These are phyloP conservation scores for Blastomussa wellsi DNA, from an alignment of 92 coral and sea anemone species.

Conservation along the genomic window DNA sequence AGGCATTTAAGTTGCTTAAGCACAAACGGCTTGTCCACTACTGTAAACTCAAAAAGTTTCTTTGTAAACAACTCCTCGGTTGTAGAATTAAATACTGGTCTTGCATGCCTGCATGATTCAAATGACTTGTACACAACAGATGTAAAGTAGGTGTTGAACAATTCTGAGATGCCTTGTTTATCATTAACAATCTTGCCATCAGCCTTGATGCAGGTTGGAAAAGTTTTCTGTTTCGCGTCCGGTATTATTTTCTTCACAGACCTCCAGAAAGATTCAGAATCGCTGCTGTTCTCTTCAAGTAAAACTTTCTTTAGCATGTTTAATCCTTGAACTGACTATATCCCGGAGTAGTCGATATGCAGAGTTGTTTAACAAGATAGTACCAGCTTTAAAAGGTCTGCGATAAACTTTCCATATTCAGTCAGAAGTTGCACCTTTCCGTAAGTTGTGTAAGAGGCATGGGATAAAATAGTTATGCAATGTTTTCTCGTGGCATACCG, in stretches of 20 bases:
- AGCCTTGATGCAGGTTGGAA: neutral
- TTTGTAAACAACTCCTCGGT: neutral
- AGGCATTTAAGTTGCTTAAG: neutral
- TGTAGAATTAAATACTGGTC: neutral
- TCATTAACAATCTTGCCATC: no score
- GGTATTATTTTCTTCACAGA: constrained; percentile 4
- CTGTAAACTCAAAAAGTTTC: neutral
- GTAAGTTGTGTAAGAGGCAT: no score
- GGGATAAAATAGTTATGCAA: no score
- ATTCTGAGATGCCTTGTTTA: no score
- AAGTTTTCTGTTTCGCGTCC: constrained; percentile 3
- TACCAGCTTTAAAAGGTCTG: no score
- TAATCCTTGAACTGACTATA: neutral
- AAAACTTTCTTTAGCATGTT: neutral
- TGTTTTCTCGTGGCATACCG: no score
- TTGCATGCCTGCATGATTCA: no score
- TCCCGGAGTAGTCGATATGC: neutral
- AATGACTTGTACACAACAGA: no score
- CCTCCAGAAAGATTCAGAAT: constrained; percentile 11
- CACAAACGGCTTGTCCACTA: neutral
- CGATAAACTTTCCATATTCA: no score
- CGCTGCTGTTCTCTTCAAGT: constrained; percentile 2
- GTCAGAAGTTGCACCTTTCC: no score
- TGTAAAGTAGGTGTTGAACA: no score
- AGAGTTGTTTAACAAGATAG: no score